Conservation (phyloP, 2,797 vertebrate genomes). For the Phyllotis vaccarum region DNA sequence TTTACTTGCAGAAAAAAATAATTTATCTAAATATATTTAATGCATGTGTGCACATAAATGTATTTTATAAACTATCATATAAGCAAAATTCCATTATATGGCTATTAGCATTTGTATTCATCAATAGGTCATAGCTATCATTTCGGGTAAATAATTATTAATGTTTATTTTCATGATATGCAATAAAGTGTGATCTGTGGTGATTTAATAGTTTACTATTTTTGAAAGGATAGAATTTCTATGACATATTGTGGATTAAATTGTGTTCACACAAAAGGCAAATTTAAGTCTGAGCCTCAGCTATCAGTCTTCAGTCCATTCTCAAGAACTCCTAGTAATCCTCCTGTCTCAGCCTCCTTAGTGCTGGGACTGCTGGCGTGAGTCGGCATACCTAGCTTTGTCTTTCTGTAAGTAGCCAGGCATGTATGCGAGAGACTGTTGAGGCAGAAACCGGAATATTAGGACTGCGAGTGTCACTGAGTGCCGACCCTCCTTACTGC, state of each 20-base stretch:
- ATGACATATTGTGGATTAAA: not conserved
- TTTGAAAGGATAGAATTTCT: constrained; percentile 18
- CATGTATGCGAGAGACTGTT: not conserved
- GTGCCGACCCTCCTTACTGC: not conserved
- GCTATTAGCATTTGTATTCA: constrained; percentile 37
- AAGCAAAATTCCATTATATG: constrained; percentile 2
- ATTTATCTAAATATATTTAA: constrained; percentile 47
- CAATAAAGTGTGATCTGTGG: not conserved
- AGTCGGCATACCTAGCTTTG: not conserved
- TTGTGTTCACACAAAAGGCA: not conserved
- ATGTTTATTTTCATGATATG: constrained; percentile 21
- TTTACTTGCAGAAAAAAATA: constrained; percentile 51
- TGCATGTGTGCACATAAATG: not conserved
- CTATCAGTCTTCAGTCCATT: not conserved
- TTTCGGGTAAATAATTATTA: constrained; percentile 38
- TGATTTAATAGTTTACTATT: constrained; percentile 18
- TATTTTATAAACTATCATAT: not conserved
- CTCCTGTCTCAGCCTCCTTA: no score
- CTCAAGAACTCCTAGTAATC: not conserved
- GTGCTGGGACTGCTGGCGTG: not conserved
- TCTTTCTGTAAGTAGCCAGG: not conserved
- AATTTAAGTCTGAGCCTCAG: not conserved
- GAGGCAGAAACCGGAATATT: not conserved
- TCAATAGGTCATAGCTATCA: not conserved
- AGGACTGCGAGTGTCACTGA: no score